Percentiles rank a stretch among this genome's conserved stretches.
phyloP scores from a whole-genome alignment of 2,797 vertebrate species.

The Anguilla pacifica region DNA sequence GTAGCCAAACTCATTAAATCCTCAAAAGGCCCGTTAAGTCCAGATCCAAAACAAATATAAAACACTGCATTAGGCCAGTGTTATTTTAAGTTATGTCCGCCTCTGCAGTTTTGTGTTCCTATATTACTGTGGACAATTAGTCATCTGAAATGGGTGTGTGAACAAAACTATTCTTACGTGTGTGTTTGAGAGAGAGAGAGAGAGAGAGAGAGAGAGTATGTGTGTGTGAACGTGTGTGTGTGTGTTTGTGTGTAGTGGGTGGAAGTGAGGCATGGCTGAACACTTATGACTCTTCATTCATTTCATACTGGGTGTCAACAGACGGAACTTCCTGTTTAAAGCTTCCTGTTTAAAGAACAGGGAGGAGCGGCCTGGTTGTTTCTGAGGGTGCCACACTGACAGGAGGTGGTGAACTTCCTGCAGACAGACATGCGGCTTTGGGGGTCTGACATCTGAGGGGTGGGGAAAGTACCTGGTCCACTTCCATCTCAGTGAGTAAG shows the following conservation, averaged over 20 bases:
- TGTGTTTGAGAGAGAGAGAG: background rate
- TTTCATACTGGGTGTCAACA: slow-evolving; percentile 55
- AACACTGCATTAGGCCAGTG: background rate
- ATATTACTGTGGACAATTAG: background rate
- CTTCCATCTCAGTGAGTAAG: slow-evolving; percentile 85
- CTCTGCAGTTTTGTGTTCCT: background rate
- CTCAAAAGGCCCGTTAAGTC: background rate
- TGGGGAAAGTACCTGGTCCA: slow-evolving; percentile 81
- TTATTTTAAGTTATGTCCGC: background rate
- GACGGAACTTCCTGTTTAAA: slow-evolving; percentile 61
- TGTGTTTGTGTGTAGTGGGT: background rate
- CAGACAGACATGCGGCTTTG: slow-evolving; percentile 55
- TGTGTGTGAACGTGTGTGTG: background rate
- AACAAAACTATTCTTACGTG: background rate
- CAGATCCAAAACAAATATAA: background rate
- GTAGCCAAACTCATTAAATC: background rate
- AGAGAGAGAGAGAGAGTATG: background rate
- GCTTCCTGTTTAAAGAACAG: slow-evolving; percentile 63
- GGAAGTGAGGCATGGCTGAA: background rate
- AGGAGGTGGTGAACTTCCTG: slow-evolving; percentile 74
- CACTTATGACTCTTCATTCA: slow-evolving; percentile 46
- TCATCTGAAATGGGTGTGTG: background rate
- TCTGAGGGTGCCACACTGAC: background rate
- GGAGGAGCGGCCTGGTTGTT: slow-evolving; percentile 33
- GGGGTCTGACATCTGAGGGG: slow-evolving; percentile 48